phyloP scores from a whole-genome alignment of 2,113 vertebrate species.

The Hypanus sabinus region DNA sequence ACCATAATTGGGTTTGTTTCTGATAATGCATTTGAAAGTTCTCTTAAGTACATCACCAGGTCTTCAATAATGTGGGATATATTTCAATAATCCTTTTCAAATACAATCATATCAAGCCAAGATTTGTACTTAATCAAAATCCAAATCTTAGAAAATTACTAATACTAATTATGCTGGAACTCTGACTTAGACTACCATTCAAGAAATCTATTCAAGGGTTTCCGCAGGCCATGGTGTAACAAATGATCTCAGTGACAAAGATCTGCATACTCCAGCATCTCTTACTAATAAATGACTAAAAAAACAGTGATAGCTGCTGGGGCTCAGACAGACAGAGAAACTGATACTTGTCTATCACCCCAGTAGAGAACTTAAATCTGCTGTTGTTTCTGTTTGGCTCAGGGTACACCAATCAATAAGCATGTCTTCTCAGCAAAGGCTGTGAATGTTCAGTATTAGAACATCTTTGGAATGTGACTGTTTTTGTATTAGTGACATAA shows the following conservation, averaged over 20 bases:
- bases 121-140: slow-evolving; percentile 19
- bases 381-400: slow-evolving; percentile 27
- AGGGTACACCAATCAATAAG: slow-evolving; percentile 20
- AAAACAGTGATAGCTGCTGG: neutral
- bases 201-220: neutral
- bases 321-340: neutral
- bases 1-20: neutral
- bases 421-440: slow-evolving; percentile 19
- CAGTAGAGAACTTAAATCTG: slow-evolving; percentile 26
- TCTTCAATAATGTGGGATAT: neutral
- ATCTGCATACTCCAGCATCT: slow-evolving; percentile 13
- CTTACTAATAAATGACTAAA: neutral
- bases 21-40: neutral
- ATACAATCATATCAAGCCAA: neutral
- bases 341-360: slow-evolving; percentile 22
- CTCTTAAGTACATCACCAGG: neutral
- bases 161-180: neutral
- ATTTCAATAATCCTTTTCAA: neutral
- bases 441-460: slow-evolving; percentile 1
- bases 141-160: neutral
- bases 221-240: neutral
- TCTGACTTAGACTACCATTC: neutral
- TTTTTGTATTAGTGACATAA: slow-evolving; percentile 15
- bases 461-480: slow-evolving; percentile 24
- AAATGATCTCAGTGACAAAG: neutral